These are phyloP conservation scores for Lasioglossum baleicum DNA, from an alignment of 1,140 invertebrate species.

Conservation along the genomic window DNA sequence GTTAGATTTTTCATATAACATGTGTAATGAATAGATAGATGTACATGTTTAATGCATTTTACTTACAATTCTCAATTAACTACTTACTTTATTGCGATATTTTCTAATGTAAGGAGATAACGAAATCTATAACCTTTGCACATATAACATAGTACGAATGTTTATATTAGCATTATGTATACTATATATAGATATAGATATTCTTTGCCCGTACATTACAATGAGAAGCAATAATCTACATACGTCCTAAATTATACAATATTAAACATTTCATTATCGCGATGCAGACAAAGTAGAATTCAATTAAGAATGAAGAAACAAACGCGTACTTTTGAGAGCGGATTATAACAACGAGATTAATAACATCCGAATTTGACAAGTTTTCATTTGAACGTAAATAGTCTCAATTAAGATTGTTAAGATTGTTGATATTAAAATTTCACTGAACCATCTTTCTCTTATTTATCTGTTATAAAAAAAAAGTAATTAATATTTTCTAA, in stretches of 20 bases:
- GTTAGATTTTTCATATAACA: constrained; percentile 9
- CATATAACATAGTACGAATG: constrained; percentile 11
- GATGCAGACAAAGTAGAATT: constrained; percentile 9
- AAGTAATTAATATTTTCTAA: constrained; percentile 26
- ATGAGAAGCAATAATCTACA: constrained; percentile 32
- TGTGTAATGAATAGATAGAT: constrained; percentile 12
- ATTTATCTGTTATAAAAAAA: constrained; percentile 5
- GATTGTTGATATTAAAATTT: not conserved
- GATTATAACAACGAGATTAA: not conserved
- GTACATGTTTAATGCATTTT: constrained; percentile 17
- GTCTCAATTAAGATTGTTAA: constrained; percentile 25
- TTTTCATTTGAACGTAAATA: not conserved
- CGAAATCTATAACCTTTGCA: not conserved
- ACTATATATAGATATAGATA: constrained; percentile 45
- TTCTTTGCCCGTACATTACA: constrained; percentile 36
- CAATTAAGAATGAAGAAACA: constrained; percentile 1
- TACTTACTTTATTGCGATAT: constrained; percentile 15
- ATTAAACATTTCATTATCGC: constrained; percentile 36
- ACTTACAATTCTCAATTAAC: constrained; percentile 9
- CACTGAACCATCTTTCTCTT: not conserved
- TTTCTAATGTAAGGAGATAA: not conserved
- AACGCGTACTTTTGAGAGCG: too few relatives aligned
- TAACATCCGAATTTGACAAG: constrained; percentile 15
- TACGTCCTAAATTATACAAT: constrained; percentile 35
- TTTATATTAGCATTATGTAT: constrained; percentile 11